A percentile compares a stretch with the other conserved stretches of the same genome.
phyloP scores from a whole-genome alignment of 2,113 vertebrate genomes.

The Alethe castanea region DNA sequence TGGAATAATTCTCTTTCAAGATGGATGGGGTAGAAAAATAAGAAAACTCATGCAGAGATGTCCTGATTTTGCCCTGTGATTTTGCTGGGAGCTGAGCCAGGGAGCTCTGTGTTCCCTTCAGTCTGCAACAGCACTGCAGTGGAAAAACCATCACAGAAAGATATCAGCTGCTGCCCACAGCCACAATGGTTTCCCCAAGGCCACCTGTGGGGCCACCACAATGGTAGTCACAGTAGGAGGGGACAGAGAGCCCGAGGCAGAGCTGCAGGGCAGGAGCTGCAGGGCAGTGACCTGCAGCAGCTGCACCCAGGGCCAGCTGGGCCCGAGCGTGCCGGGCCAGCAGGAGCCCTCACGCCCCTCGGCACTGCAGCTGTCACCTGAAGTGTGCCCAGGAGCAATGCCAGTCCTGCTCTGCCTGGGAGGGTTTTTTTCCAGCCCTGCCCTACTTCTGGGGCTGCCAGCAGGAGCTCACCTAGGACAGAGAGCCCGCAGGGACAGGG shows the following conservation, averaged over 20 bases:
- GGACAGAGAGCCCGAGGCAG: background rate
- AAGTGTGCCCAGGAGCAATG: accelerated
- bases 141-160: background rate
- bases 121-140: accelerated
- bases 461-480: background rate
- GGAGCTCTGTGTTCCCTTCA: background rate
- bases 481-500: background rate
- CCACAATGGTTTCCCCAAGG: background rate
- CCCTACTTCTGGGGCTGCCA: background rate
- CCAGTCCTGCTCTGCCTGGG: background rate
- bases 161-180: background rate
- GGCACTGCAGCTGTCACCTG: background rate
- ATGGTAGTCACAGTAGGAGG: accelerated
- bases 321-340: accelerated
- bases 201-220: background rate
- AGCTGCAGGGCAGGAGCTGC: background rate
- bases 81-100: background rate
- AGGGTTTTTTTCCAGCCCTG: background rate
- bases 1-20: background rate
- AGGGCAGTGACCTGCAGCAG: background rate
- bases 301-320: background rate
- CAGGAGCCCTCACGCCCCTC: background rate
- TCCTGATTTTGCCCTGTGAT: background rate
- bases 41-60: background rate
- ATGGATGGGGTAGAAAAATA: background rate